Evolutionary conservation across 1,140 invertebrate species (phyloP).

Genomic region (Drosophila virilis): DNA sequence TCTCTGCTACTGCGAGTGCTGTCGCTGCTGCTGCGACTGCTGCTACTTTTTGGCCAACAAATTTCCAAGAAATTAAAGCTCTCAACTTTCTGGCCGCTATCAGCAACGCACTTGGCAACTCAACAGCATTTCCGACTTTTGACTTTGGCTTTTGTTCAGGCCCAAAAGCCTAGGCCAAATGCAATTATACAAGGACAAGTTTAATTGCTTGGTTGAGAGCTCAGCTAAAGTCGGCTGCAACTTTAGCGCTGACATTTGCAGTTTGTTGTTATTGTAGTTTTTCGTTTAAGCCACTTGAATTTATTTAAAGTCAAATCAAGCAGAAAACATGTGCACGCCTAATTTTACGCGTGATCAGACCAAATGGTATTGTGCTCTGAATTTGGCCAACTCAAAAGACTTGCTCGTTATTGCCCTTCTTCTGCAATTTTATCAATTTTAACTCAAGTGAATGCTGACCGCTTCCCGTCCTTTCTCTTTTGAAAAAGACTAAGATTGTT

Average conservation of each 20-base stretch:
- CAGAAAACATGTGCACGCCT: constrained; percentile 38
- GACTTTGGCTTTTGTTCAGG: constrained; percentile 55
- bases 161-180: constrained; percentile 56
- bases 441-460: constrained; percentile 9
- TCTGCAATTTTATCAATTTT: constrained; percentile 62
- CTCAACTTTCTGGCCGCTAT: constrained; percentile 79
- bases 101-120: constrained; percentile 79
- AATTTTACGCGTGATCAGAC: neutral
- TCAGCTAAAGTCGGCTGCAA: constrained; percentile 44
- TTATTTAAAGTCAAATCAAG: constrained; percentile 75
- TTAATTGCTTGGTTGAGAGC: constrained; percentile 74
- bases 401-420: neutral
- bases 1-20: neutral
- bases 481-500: constrained; percentile 47
- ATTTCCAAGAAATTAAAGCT: constrained; percentile 82
- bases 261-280: constrained; percentile 15
- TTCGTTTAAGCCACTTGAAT: constrained; percentile 30
- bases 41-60: constrained; percentile 54
- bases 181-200: constrained; percentile 82
- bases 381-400: neutral
- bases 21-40: neutral
- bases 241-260: constrained; percentile 65
- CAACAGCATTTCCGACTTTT: constrained; percentile 69
- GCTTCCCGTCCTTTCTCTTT: neutral
- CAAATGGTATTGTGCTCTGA: neutral